Conservation (phyloP, 2,797 vertebrate genomes). For the Hypotaenidia okinawae region DNA sequence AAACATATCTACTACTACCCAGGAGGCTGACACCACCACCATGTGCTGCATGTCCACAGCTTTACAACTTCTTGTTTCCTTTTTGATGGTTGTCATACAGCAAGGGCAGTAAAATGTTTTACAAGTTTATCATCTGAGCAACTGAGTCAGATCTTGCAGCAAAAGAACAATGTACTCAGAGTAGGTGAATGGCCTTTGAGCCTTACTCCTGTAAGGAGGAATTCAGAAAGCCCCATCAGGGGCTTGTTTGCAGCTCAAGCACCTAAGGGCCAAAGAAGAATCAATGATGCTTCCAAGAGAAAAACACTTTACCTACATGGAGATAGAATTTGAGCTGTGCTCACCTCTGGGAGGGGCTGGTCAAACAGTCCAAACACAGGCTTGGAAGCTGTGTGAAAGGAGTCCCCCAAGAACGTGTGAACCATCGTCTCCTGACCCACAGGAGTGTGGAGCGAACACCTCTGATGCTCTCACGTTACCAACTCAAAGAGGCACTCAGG, state of each 20-base stretch:
- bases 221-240: background rate
- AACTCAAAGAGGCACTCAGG: background rate
- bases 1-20: background rate
- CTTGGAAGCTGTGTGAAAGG: background rate
- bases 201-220: background rate
- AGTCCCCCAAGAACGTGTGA: background rate
- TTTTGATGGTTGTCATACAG: background rate
- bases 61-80: background rate
- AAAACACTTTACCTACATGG: conserved; percentile 43
- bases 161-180: background rate
- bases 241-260: background rate
- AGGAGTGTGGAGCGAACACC: background rate
- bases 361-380: conserved; percentile 51
- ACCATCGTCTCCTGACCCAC: background rate
- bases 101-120: background rate
- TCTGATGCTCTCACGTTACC: background rate
- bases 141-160: background rate
- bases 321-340: conserved; percentile 19
- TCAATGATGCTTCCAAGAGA: background rate
- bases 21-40: background rate
- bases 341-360: conserved; percentile 9
- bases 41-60: fast-evolving
- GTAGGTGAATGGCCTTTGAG: background rate
- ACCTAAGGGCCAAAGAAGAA: background rate
- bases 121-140: background rate